Conservation (phyloP, 92 coral and sea anemone species). For the Paragorgia papillata region DNA sequence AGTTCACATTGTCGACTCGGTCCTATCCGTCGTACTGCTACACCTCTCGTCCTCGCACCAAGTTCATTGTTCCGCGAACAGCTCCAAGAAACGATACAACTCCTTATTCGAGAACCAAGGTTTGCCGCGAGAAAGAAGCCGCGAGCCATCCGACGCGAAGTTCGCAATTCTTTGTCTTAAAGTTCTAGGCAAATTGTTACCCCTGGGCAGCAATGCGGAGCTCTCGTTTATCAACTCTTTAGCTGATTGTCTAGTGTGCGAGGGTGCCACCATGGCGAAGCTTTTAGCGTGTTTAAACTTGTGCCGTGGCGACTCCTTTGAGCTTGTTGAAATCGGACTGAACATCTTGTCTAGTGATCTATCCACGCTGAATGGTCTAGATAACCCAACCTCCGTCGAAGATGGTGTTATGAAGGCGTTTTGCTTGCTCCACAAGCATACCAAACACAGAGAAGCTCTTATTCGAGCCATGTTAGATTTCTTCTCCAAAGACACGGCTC, state of each 20-base stretch:
- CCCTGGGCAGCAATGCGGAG: not conserved
- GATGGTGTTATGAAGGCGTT: slow-evolving; percentile 82
- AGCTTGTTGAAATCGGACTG: slow-evolving; percentile 34
- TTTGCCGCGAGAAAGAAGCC: not conserved
- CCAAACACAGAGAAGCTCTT: slow-evolving; percentile 51
- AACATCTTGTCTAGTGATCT: slow-evolving; percentile 30
- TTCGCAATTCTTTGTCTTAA: slow-evolving; percentile 5
- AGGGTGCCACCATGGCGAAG: slow-evolving; percentile 44
- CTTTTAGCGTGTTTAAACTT: slow-evolving; percentile 76
- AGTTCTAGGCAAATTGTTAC: slow-evolving; percentile 2
- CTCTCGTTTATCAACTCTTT: not conserved
- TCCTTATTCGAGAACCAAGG: not conserved
- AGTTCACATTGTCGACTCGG: not conserved
- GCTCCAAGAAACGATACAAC: slow-evolving; percentile 10
- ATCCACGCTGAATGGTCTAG: slow-evolving; percentile 51
- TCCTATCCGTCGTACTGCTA: not conserved
- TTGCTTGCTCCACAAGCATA: slow-evolving; percentile 64
- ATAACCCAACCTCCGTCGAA: slow-evolving; percentile 75
- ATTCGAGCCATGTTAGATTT: slow-evolving; percentile 51
- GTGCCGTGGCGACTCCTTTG: slow-evolving; percentile 49
- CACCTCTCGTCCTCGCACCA: slow-evolving; percentile 18
- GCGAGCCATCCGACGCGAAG: not conserved
- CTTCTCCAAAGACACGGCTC: slow-evolving; percentile 17
- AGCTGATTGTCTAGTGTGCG: slow-evolving; percentile 8
- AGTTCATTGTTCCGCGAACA: not conserved